Percentiles rank a stretch among this genome's conserved stretches.
phyloP scores from a whole-genome alignment of 2,888 invertebrate genomes.

The Lordiphosa fenestrarum region DNA sequence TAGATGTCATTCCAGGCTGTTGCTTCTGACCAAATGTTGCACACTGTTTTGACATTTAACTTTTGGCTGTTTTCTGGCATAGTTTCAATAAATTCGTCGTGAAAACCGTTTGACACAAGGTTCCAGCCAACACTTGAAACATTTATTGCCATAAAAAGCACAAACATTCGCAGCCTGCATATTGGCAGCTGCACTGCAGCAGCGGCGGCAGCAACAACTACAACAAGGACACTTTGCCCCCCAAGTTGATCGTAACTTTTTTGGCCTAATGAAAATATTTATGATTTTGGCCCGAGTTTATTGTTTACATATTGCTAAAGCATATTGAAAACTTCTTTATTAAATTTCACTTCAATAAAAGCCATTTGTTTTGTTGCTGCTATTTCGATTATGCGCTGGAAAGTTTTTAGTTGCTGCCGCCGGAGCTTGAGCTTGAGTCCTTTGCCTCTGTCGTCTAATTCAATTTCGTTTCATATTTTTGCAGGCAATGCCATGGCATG shows the following conservation, averaged over 20 bases:
- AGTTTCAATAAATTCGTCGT: conserved; percentile 59
- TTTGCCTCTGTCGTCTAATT: conserved; percentile 29
- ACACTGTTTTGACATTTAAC: conserved; percentile 32
- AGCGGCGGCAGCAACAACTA: conserved; percentile 12
- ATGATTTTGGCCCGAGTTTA: conserved; percentile 42
- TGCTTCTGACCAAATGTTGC: conserved; percentile 17
- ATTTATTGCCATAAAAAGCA: conserved; percentile 38
- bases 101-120: conserved; percentile 42
- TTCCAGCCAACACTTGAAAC: conserved; percentile 48
- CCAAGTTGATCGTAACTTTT: conserved; percentile 18
- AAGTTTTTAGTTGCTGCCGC: conserved; percentile 27
- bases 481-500: conserved; percentile 41
- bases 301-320: conserved; percentile 54
- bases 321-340: conserved; percentile 63
- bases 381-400: conserved; percentile 38
- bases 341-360: conserved; percentile 53
- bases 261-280: conserved; percentile 50
- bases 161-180: conserved; percentile 30
- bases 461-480: conserved; percentile 55
- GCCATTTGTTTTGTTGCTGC: conserved; percentile 44
- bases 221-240: conserved; percentile 31
- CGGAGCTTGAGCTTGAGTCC: conserved; percentile 19
- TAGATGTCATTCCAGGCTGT: conserved; percentile 48
- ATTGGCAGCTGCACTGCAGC: conserved; percentile 27
- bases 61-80: conserved; percentile 15